These are phyloP conservation scores for Trachelus iudaicus DNA, from an alignment of 2,888 invertebrate genomes.

Conservation along the genomic window DNA sequence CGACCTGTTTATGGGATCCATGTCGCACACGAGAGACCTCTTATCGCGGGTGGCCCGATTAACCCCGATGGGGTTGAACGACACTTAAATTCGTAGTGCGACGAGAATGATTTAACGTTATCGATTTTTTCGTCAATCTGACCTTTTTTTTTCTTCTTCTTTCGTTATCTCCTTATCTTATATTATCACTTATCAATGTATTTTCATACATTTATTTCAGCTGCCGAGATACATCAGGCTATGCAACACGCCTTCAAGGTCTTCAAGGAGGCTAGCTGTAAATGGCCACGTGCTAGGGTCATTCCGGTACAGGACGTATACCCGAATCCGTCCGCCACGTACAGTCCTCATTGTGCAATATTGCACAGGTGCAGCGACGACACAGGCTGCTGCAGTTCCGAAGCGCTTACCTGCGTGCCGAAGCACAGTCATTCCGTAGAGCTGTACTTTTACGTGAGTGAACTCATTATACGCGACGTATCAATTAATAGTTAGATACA, in stretches of 20 bases:
- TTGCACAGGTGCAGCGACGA: constrained; percentile 89
- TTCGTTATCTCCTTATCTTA: fast-evolving
- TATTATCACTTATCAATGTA: not conserved
- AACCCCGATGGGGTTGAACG: not conserved
- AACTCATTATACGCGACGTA: not conserved
- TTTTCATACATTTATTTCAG: constrained; percentile 33
- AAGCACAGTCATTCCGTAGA: constrained; percentile 78
- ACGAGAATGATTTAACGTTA: not conserved
- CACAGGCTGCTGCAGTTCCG: constrained; percentile 85
- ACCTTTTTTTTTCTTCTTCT: not conserved
- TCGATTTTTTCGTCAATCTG: not conserved
- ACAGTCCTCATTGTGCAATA: constrained; percentile 87
- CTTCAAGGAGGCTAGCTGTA: constrained; percentile 71
- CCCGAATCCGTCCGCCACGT: constrained; percentile 77
- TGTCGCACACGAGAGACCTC: not conserved
- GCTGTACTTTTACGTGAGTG: constrained; percentile 85
- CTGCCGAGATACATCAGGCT: constrained; percentile 53
- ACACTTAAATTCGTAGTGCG: not conserved
- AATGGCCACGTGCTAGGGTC: constrained; percentile 79
- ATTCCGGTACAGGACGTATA: constrained; percentile 79
- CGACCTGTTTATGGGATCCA: not conserved
- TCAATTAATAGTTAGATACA: not conserved
- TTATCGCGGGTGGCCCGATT: not conserved
- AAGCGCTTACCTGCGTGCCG: constrained; percentile 80
- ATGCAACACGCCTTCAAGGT: constrained; percentile 65